phyloP scores from a whole-genome alignment of 2,888 invertebrate genomes.

The Loripinus fragilis region DNA sequence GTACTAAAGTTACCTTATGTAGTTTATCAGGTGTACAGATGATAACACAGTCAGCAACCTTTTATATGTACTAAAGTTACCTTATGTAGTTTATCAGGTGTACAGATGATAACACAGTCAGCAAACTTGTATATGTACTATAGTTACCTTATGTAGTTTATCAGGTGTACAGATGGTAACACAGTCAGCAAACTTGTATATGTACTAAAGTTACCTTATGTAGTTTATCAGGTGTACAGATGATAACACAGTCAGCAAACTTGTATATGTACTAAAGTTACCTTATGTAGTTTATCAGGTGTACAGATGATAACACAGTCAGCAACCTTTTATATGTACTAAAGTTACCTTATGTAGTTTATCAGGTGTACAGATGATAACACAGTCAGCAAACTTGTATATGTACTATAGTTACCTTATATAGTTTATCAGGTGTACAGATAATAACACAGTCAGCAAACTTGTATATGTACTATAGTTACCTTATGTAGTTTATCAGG shows the following conservation, averaged over 20 bases:
- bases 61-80: no score
- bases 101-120: constrained; percentile 82
- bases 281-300: constrained; percentile 81
- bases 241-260: constrained; percentile 83
- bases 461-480: no score
- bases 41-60: constrained; percentile 83
- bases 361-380: constrained; percentile 82
- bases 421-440: constrained; percentile 80
- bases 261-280: no score
- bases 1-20: constrained; percentile 78
- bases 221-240: constrained; percentile 81
- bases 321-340: no score
- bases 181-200: constrained; percentile 83
- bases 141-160: constrained; percentile 76
- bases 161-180: constrained; percentile 83
- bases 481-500: constrained; percentile 81
- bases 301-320: constrained; percentile 83
- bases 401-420: constrained; percentile 77
- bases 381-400: constrained; percentile 83
- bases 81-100: constrained; percentile 82
- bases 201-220: constrained; percentile 79
- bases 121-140: no score
- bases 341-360: constrained; percentile 77
- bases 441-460: constrained; percentile 83
- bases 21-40: constrained; percentile 81